Conservation (phyloP, 2,888 invertebrate genomes). For the Sinelater perroti region DNA sequence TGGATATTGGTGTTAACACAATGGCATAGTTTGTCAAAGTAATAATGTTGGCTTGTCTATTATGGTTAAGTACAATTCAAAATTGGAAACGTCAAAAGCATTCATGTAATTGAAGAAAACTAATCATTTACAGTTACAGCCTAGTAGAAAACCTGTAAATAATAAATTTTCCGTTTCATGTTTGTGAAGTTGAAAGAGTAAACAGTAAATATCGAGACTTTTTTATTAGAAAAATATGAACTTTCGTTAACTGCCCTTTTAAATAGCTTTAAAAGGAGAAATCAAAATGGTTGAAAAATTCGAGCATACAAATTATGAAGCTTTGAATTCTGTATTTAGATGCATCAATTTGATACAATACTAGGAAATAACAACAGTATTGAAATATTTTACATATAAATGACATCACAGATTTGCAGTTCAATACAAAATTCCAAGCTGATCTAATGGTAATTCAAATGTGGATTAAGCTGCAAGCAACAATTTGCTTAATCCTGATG, state of each 20-base stretch:
- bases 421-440: constrained; percentile 56
- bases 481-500: constrained; percentile 35
- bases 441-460: constrained; percentile 17
- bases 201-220: too few relatives aligned
- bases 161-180: too few relatives aligned
- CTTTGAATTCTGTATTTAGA: constrained; percentile 56
- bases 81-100: too few relatives aligned
- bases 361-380: constrained; percentile 57
- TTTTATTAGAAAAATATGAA: too few relatives aligned
- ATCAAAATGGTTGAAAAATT: constrained; percentile 21
- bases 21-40: too few relatives aligned
- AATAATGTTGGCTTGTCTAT: too few relatives aligned
- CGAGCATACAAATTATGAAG: constrained; percentile 39
- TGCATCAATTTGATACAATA: constrained; percentile 52
- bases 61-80: too few relatives aligned
- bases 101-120: too few relatives aligned
- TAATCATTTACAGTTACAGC: too few relatives aligned
- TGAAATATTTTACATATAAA: constrained; percentile 53
- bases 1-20: too few relatives aligned
- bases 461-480: constrained; percentile 33
- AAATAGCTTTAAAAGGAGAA: constrained; percentile 4
- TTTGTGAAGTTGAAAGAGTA: too few relatives aligned
- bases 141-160: too few relatives aligned
- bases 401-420: constrained; percentile 56
- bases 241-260: constrained; percentile 5